These are phyloP conservation scores for Atherinosoma microstoma DNA, from an alignment of 2,797 vertebrate species.

Conservation along the genomic window DNA sequence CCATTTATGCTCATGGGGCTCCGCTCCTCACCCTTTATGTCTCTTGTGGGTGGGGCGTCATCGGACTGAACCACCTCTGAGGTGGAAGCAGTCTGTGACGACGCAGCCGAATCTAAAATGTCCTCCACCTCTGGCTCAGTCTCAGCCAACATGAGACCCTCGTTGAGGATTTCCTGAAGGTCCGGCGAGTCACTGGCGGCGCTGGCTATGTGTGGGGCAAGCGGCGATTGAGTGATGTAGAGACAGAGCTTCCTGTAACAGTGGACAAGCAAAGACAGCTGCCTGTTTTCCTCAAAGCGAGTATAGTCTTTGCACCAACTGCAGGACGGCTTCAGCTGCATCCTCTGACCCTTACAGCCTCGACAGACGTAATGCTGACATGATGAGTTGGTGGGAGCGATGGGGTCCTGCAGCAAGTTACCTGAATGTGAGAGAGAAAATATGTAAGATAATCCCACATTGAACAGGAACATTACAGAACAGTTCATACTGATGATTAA, in stretches of 20 bases:
- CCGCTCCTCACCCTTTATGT: constrained; percentile 76
- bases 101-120: constrained; percentile 3
- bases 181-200: constrained; percentile 92
- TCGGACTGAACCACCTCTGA: constrained; percentile 72
- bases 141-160: constrained; percentile 90
- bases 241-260: constrained; percentile 98
- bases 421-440: constrained; percentile 72
- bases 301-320: constrained; percentile 99
- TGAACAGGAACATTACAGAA: constrained; percentile 9
- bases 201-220: constrained; percentile 92
- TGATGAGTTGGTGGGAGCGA: constrained; percentile 96
- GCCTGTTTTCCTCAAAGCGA: constrained; percentile 96
- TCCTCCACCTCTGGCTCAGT: constrained; percentile 77
- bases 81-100: constrained; percentile 83
- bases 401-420: constrained; percentile 96
- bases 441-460: neutral
- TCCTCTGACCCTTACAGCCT: constrained; percentile 96
- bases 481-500: constrained; percentile 15
- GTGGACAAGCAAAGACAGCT: constrained; percentile 94
- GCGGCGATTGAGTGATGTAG: constrained; percentile 93
- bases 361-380: constrained; percentile 99
- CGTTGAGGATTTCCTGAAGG: constrained; percentile 92
- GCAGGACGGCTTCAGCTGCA: constrained; percentile 99
- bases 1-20: constrained; percentile 88
- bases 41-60: constrained; percentile 75